Percentiles rank a stretch among this genome's conserved stretches.
These are phyloP conservation scores for Listrodromus nycthemerus DNA, from an alignment of 2,888 invertebrate species.

Conservation along the genomic window DNA sequence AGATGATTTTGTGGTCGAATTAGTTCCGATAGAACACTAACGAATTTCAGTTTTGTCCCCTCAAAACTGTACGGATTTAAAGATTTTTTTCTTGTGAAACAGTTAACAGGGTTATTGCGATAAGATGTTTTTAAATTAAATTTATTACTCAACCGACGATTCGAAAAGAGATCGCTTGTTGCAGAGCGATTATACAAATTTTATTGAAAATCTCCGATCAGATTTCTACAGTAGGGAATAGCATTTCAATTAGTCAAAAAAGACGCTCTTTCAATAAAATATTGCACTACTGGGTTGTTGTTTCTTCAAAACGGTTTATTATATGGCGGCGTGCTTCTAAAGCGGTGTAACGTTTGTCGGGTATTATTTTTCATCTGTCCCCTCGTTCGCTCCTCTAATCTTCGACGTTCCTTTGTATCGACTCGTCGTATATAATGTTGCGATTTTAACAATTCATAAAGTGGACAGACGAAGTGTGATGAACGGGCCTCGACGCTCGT, in stretches of 20 bases:
- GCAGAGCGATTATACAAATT: background rate
- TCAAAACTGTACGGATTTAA: background rate
- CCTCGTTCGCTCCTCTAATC: constrained; percentile 34
- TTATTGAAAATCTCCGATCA: background rate
- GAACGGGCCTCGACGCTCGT: constrained; percentile 37
- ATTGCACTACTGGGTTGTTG: background rate
- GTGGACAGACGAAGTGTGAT: constrained; percentile 51
- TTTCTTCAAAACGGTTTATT: background rate
- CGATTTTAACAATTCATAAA: constrained; percentile 50
- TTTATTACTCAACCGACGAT: background rate
- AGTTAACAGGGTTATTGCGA: no score
- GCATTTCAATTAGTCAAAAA: background rate
- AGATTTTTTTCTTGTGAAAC: no score
- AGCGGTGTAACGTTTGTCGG: constrained; percentile 2
- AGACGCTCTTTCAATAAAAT: background rate
- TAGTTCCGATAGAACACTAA: background rate
- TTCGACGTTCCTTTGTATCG: constrained; percentile 26
- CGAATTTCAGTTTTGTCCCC: background rate
- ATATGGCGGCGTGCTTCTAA: background rate
- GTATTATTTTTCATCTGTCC: constrained; percentile 20
- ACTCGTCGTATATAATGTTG: constrained; percentile 37
- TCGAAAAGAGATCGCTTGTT: background rate
- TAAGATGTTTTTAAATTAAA: background rate
- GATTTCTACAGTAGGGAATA: background rate
- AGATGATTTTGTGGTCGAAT: background rate